phyloP scores from a whole-genome alignment of 2,888 invertebrate genomes.

The Drosophila macrothrix region DNA sequence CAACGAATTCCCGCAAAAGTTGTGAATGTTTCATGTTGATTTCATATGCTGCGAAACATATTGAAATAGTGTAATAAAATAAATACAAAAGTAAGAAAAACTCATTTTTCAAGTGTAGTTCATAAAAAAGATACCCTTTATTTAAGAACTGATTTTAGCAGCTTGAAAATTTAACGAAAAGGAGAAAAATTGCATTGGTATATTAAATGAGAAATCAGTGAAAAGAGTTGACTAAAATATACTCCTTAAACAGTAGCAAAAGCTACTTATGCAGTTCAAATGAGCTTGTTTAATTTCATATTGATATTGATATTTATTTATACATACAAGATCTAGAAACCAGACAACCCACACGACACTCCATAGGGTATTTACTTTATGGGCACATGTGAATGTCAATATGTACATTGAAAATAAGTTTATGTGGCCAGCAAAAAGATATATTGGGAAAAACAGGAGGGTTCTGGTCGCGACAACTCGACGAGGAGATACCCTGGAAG shows the following conservation, averaged over 20 bases:
- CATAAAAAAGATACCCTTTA: not conserved
- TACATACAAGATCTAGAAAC: not conserved
- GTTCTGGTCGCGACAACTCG: conserved; percentile 28
- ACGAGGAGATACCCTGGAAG: not conserved
- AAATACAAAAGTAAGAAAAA: conserved; percentile 10
- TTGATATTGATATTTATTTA: not conserved
- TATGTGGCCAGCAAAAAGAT: conserved; percentile 21
- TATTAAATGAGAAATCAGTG: not conserved
- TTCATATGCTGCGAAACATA: conserved; percentile 40
- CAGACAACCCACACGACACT: not conserved
- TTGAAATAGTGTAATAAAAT: conserved; percentile 57
- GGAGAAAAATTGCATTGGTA: not conserved
- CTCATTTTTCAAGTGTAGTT: not conserved
- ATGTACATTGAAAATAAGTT: conserved; percentile 25
- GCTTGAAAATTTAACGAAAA: not conserved
- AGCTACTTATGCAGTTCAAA: not conserved
- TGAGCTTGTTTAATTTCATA: not conserved
- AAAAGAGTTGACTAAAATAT: not conserved
- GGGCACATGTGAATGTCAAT: conserved; percentile 20
- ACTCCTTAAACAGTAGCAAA: not conserved
- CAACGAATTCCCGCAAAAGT: conserved; percentile 36
- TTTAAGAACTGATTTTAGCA: not conserved
- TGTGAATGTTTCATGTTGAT: conserved; percentile 48
- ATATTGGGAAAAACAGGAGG: not conserved
- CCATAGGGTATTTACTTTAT: conserved; percentile 20